A percentile compares a stretch with the other conserved stretches of the same genome.
These are phyloP conservation scores for Eristalis arbustorum DNA, from an alignment of 2,888 invertebrate species.

Conservation along the genomic window DNA sequence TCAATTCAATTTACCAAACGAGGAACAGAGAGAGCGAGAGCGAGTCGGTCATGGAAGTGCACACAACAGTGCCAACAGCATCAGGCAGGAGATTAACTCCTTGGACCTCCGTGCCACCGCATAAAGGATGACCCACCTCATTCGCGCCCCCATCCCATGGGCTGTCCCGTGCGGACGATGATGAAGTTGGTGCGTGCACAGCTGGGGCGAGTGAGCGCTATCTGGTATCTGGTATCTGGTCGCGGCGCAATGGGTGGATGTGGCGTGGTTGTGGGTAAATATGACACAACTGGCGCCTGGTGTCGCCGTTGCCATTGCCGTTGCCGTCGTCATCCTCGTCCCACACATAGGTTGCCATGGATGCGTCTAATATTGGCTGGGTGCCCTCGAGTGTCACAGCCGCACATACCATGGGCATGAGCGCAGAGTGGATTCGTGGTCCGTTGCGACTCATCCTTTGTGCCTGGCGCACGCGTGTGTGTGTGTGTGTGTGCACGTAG, in stretches of 20 bases:
- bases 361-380: constrained; percentile 68
- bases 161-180: constrained; percentile 44
- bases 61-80: constrained; percentile 66
- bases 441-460: constrained; percentile 49
- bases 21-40: constrained; percentile 41
- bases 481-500: neutral
- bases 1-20: constrained; percentile 69
- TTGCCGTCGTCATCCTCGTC: neutral
- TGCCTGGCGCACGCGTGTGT: constrained; percentile 13
- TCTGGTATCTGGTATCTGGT: constrained; percentile 35
- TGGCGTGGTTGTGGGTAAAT: constrained; percentile 65
- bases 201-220: constrained; percentile 19
- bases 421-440: constrained; percentile 51
- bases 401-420: constrained; percentile 64
- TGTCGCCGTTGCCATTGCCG: neutral
- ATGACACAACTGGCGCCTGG: constrained; percentile 71
- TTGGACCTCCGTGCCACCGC: constrained; percentile 61
- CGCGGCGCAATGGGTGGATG: constrained; percentile 21
- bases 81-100: constrained; percentile 65
- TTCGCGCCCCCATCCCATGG: constrained; percentile 15
- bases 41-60: constrained; percentile 37
- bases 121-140: constrained; percentile 44
- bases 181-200: constrained; percentile 50
- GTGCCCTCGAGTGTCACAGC: constrained; percentile 70
- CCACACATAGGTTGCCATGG: neutral